Evolutionary conservation across 2,113 vertebrate species (phyloP).

Genomic region (Diphyllodes magnificus): DNA sequence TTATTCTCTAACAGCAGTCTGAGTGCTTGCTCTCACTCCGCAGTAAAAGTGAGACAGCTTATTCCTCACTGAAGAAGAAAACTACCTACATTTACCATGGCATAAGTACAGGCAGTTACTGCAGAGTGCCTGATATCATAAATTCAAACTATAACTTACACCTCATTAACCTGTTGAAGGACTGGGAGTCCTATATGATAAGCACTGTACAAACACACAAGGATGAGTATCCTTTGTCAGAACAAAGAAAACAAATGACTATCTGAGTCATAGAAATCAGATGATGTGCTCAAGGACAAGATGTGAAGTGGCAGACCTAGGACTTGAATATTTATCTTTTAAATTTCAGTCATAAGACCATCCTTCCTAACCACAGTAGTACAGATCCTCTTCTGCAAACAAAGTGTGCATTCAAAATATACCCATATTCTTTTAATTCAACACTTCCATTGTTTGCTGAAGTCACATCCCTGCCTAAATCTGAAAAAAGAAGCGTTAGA

Average conservation of each 20-base stretch:
- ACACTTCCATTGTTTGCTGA: rapidly evolving
- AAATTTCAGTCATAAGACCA: background rate
- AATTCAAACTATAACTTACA: constrained; percentile 19
- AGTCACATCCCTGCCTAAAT: background rate
- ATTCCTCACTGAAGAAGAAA: background rate
- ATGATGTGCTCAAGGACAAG: background rate
- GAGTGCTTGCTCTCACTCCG: background rate
- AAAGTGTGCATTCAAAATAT: background rate
- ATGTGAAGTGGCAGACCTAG: rapidly evolving
- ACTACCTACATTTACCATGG: background rate
- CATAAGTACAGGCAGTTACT: background rate
- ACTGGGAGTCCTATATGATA: background rate
- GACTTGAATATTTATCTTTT: background rate
- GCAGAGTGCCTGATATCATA: background rate
- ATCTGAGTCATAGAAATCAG: background rate
- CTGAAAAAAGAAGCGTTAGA: background rate
- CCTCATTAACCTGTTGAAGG: constrained; percentile 33
- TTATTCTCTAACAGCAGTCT: background rate
- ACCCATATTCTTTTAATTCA: background rate
- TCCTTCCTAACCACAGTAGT: background rate
- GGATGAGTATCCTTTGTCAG: background rate
- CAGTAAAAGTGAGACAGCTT: background rate
- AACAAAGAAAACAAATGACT: background rate
- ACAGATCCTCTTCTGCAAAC: background rate
- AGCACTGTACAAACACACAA: background rate